A percentile compares a stretch with the other conserved stretches of the same genome.
Conservation (phyloP, 2,888 invertebrate genomes). For the Agrochola macilenta region DNA sequence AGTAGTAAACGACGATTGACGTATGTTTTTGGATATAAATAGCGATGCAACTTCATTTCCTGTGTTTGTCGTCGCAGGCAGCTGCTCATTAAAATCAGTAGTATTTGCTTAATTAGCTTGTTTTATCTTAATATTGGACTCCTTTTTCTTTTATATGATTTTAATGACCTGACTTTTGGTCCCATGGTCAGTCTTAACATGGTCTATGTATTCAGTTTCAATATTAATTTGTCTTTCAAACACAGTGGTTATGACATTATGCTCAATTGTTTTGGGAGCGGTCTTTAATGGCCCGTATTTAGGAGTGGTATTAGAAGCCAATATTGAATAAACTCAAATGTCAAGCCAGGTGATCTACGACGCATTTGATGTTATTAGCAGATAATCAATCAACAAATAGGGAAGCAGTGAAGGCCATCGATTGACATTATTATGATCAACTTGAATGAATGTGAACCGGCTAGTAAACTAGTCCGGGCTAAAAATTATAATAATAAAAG, state of each 20-base stretch:
- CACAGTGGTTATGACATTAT: background rate
- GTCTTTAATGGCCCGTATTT: constrained; percentile 15
- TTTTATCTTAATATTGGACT: background rate
- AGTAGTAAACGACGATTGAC: constrained; percentile 45
- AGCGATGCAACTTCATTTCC: constrained; percentile 14
- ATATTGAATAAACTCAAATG: constrained; percentile 23
- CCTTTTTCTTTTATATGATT: background rate
- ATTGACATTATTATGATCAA: constrained; percentile 37
- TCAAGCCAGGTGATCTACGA: constrained; percentile 42
- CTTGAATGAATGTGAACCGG: constrained; percentile 31
- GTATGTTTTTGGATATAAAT: constrained; percentile 35
- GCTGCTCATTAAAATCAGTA: constrained; percentile 10
- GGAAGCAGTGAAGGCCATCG: constrained; percentile 44
- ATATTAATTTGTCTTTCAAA: constrained; percentile 33
- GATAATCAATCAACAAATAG: constrained; percentile 51
- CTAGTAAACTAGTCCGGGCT: background rate
- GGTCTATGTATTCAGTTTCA: background rate
- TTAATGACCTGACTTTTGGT: background rate
- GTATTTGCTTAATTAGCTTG: constrained; percentile 1
- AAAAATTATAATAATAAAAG: background rate
- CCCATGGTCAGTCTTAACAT: background rate
- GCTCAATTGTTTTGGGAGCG: constrained; percentile 31
- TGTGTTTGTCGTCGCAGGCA: background rate
- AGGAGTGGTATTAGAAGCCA: constrained; percentile 21
- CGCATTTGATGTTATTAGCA: constrained; percentile 35